phyloP scores from a whole-genome alignment of 2,888 invertebrate genomes.

The Mimumesa dahlbomi region DNA sequence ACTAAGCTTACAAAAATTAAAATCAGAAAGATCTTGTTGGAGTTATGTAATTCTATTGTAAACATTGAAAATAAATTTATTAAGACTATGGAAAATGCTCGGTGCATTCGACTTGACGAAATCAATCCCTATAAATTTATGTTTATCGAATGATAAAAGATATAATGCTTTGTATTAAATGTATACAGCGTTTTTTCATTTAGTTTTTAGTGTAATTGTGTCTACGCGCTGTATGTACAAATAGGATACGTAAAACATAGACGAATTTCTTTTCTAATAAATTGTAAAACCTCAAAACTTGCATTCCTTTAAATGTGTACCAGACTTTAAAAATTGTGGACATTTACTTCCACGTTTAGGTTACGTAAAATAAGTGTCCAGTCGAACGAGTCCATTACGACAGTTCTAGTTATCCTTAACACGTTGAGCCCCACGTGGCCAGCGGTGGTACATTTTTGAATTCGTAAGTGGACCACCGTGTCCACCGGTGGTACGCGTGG shows the following conservation, averaged over 20 bases:
- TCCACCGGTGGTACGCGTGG: no score
- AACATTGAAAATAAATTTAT: slow-evolving; percentile 59
- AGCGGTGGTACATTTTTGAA: no score
- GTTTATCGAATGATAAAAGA: background rate
- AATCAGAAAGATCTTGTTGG: slow-evolving; percentile 31
- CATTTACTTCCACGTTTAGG: no score
- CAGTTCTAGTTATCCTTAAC: no score
- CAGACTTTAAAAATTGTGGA: background rate
- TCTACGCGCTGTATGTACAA: slow-evolving; percentile 40
- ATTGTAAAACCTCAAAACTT: slow-evolving; percentile 18
- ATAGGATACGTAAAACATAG: slow-evolving; percentile 22
- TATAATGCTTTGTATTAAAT: slow-evolving; percentile 6
- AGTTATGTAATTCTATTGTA: slow-evolving; percentile 54
- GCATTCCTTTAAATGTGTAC: background rate
- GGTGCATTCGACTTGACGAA: slow-evolving; percentile 24
- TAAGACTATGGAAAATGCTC: slow-evolving; percentile 34
- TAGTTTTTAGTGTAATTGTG: slow-evolving; percentile 31
- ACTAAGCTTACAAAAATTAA: slow-evolving; percentile 22
- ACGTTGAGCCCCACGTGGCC: no score
- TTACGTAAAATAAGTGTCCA: no score
- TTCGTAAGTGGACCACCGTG: no score
- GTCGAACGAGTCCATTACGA: no score
- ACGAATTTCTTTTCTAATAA: slow-evolving; percentile 24
- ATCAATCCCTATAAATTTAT: slow-evolving; percentile 15
- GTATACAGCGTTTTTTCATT: slow-evolving; percentile 22